These are phyloP conservation scores for Antechinus flavipes DNA, from an alignment of 2,113 vertebrate species.

Conservation along the genomic window DNA sequence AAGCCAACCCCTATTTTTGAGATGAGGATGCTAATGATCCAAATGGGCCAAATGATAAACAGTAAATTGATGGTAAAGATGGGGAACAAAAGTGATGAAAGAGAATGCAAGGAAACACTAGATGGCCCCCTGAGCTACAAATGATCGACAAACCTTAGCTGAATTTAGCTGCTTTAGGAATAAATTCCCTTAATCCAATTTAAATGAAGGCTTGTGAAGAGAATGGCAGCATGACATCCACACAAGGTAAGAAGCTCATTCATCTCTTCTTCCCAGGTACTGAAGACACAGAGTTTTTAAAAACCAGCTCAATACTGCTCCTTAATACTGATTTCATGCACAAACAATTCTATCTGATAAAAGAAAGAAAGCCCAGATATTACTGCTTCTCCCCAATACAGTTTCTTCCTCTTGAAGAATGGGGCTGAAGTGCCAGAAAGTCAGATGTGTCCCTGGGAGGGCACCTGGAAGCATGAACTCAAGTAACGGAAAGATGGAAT, in stretches of 20 bases:
- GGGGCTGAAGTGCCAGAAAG: not conserved
- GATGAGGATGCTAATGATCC: not conserved
- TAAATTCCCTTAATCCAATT: not conserved
- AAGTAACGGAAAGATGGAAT: not conserved
- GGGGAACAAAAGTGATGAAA: not conserved
- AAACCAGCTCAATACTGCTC: not conserved
- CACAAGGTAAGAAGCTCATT: not conserved
- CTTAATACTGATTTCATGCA: not conserved
- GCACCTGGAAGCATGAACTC: not conserved
- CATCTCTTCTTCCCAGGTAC: not conserved
- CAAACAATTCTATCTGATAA: not conserved
- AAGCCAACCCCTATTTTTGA: not conserved
- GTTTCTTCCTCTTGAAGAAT: not conserved
- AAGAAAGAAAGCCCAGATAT: not conserved
- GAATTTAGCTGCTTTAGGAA: not conserved
- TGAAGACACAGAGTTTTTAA: not conserved
- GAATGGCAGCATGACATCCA: not conserved
- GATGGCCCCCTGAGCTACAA: not conserved
- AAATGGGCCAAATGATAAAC: not conserved
- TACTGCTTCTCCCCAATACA: not conserved
- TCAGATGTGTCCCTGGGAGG: accelerated
- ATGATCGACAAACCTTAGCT: not conserved
- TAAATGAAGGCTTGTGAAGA: not conserved
- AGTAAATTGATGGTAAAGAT: not conserved
- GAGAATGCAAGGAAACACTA: not conserved